phyloP scores from a whole-genome alignment of 2,113 vertebrate species.

The Perca flavescens region DNA sequence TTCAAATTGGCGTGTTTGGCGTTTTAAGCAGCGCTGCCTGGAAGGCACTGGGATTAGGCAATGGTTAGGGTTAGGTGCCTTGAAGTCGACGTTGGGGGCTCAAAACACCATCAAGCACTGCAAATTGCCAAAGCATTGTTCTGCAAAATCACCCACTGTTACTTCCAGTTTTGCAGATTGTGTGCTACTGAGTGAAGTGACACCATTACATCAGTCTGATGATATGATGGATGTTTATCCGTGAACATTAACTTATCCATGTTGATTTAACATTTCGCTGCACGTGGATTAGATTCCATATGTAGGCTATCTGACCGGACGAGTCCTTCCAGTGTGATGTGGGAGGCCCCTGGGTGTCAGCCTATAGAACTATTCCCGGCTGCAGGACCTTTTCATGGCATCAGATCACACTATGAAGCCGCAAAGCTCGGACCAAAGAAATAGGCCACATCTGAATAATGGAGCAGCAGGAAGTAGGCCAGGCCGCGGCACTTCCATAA shows the following conservation, averaged over 20 bases:
- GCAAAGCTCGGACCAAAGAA: conserved; percentile 34
- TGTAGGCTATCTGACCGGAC: too few species aligned
- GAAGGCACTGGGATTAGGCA: too few species aligned
- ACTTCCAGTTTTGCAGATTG: neutral
- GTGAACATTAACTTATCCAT: neutral
- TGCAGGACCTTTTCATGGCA: conserved; percentile 12
- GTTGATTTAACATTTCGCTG: neutral
- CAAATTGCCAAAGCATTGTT: neutral
- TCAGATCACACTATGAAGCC: neutral
- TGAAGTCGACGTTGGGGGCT: too few species aligned
- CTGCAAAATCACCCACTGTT: neutral
- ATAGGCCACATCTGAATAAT: conserved; percentile 45
- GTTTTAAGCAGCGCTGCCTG: too few species aligned
- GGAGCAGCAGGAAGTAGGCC: conserved; percentile 54
- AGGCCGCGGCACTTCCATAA: neutral
- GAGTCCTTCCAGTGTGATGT: neutral
- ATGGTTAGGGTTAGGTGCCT: too few species aligned
- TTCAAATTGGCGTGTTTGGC: neutral
- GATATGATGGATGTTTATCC: neutral
- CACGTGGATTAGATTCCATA: too few species aligned
- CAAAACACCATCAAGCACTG: too few species aligned
- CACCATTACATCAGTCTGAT: conserved; percentile 5
- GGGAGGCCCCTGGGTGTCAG: neutral
- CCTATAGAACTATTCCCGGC: neutral
- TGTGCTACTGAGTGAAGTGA: neutral